Base-by-base conservation (phyloP, 1,140 invertebrate genomes). In the Drosophila pseudoobscura region DNA sequence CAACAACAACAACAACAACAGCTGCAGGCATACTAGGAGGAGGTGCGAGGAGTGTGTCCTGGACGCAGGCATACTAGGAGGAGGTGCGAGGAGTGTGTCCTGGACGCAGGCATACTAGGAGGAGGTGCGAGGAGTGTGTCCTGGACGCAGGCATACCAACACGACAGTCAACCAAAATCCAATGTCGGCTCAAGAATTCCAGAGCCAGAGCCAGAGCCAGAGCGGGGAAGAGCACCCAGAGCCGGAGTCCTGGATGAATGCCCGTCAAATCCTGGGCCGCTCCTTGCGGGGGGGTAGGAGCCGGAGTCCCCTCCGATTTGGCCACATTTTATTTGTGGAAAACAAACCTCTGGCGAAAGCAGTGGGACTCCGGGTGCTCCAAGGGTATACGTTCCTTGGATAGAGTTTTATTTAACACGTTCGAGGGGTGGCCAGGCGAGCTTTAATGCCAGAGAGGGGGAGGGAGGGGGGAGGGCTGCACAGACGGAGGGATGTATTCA, bases 121-220 rank as follows among this genome's bases (percentile, higher is more conserved):
- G 24, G 24, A 39, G 44, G n/a, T n/a, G 15, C 15, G 15, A 9
- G 8, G 9, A 64, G 35, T 39, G 9, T 35, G 35, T 73, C 46
- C 65, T 66, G 57, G 22, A 13, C 43, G 17, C 64, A 66, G 54
- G 68, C 68, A 85, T 83, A 68, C 79, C 71, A 65, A 55, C 64
- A 77, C 73, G 80, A 71, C 80, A 88, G 70, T 66, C 64, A 73
- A 89, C 80, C 64, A 49, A 83, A 89, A 79, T 85, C 72, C 83
- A 90, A 85, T 90, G 78, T 82, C 88, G 85, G 75, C 80, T 88
- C 35, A 72, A 61, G 78, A 82, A 90, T 88, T 74, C 55, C 51
- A 26, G 45, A 20, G 39, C 45, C 5, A 44, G 56, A 13, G 46
- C 55, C 51, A 26, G 45, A 20, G 39, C 45, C 5, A 44, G 56